Evolutionary conservation across 2,888 invertebrate genomes (phyloP).

Genomic region (Podabrus alpinus): DNA sequence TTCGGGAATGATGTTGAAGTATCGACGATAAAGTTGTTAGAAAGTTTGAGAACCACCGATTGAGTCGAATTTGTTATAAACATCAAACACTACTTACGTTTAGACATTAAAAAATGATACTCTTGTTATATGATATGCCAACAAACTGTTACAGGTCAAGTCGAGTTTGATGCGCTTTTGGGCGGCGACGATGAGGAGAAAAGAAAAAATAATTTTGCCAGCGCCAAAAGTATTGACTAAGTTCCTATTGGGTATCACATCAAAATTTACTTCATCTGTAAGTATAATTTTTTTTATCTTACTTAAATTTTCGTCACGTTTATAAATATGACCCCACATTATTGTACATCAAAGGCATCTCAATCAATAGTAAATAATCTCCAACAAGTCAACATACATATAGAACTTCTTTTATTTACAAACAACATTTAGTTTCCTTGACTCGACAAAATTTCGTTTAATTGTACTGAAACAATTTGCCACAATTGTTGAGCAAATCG

Average conservation of each 20-base stretch:
- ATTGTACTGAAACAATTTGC: not conserved
- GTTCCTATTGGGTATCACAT: not conserved
- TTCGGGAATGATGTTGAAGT: not conserved
- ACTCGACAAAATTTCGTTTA: not conserved
- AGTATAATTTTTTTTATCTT: not conserved
- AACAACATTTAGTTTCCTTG: conserved; percentile 16
- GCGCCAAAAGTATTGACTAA: not conserved
- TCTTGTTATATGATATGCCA: conserved; percentile 19
- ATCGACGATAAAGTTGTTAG: not conserved
- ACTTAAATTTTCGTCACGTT: conserved; percentile 10
- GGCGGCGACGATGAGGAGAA: not conserved
- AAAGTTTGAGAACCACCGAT: not conserved
- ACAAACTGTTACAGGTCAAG: conserved; percentile 6
- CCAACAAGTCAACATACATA: conserved; percentile 25
- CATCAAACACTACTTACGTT: conserved; percentile 8
- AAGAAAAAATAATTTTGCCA: not conserved
- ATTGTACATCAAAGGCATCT: conserved; percentile 26
- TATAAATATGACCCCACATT: conserved; percentile 16
- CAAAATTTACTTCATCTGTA: not conserved
- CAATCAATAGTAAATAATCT: conserved; percentile 23
- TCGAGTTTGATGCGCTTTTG: not conserved
- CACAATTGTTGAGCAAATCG: conserved; percentile 8
- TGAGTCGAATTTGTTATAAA: conserved; percentile 1
- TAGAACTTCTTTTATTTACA: conserved; percentile 26
- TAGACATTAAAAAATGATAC: conserved; percentile 11